Conservation (phyloP, 2,113 vertebrate genomes). For the Perca schrenkii region DNA sequence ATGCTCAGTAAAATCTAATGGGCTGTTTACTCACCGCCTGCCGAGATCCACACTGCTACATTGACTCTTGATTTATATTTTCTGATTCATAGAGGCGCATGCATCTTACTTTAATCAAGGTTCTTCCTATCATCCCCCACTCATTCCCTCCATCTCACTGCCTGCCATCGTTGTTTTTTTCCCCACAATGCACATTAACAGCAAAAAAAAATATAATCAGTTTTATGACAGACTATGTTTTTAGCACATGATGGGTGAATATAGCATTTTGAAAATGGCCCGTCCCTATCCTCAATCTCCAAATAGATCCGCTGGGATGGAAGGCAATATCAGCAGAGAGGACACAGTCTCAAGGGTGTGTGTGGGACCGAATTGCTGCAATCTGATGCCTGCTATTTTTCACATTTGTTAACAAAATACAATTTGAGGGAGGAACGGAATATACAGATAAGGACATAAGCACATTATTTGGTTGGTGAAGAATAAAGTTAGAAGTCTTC, state of each 20-base stretch:
- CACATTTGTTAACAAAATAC: slow-evolving; percentile 67
- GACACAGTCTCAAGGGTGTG: slow-evolving; percentile 59
- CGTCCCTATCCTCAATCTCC: slow-evolving; percentile 67
- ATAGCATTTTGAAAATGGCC: slow-evolving; percentile 82
- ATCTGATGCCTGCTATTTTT: slow-evolving; percentile 70
- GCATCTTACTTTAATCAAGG: slow-evolving; percentile 84
- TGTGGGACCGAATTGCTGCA: slow-evolving; percentile 35
- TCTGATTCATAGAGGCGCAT: slow-evolving; percentile 78
- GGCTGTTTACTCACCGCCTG: slow-evolving; percentile 78
- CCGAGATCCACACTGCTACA: slow-evolving; percentile 66
- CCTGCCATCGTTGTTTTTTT: slow-evolving; percentile 47
- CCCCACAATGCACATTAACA: slow-evolving; percentile 76
- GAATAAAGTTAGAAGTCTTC: slow-evolving; percentile 12
- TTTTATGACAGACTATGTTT: slow-evolving; percentile 83
- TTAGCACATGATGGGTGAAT: slow-evolving; percentile 85
- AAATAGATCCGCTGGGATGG: slow-evolving; percentile 62
- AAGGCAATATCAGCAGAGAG: slow-evolving; percentile 61
- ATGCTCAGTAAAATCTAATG: slow-evolving; percentile 77
- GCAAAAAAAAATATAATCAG: slow-evolving; percentile 79
- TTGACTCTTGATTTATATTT: slow-evolving; percentile 80
- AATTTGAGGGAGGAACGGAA: slow-evolving; percentile 36
- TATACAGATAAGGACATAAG: slow-evolving; percentile 33
- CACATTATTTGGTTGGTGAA: slow-evolving; percentile 17
- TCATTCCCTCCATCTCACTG: slow-evolving; percentile 18
- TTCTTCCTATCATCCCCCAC: slow-evolving; percentile 58